Conservation (phyloP, 1,140 invertebrate genomes). For the Panulirus ornatus region DNA sequence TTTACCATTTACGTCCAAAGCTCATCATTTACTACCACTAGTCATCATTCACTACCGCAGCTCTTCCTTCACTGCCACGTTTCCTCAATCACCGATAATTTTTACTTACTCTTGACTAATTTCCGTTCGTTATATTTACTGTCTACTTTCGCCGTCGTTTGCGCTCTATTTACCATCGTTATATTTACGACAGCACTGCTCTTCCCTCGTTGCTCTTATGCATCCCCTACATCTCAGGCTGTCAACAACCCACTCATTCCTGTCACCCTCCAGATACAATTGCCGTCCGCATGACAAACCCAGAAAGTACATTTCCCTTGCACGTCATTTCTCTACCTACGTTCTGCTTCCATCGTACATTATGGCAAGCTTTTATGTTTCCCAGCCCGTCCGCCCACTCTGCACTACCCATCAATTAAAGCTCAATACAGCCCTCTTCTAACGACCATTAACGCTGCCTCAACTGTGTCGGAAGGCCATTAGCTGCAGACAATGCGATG, state of each 20-base stretch:
- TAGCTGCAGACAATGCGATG: constrained; percentile 57
- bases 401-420: constrained; percentile 52
- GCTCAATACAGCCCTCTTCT: constrained; percentile 44
- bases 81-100: too few species aligned
- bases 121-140: too few species aligned
- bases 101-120: too few species aligned
- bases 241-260: constrained; percentile 8
- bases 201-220: not conserved
- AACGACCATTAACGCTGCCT: constrained; percentile 57
- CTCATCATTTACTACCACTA: too few species aligned
- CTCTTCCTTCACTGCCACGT: too few species aligned
- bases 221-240: too few species aligned
- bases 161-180: too few species aligned
- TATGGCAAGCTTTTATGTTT: constrained; percentile 46
- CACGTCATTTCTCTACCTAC: constrained; percentile 16
- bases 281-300: constrained; percentile 30
- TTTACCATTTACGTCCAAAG: too few species aligned
- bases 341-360: not conserved
- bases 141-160: too few species aligned
- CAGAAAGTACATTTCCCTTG: constrained; percentile 25
- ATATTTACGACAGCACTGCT: too few species aligned
- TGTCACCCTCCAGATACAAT: constrained; percentile 9
- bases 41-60: too few species aligned
- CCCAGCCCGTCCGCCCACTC: constrained; percentile 18
- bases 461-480: constrained; percentile 42